Evolutionary conservation across 2,888 invertebrate species (phyloP).

Genomic region (Rotaria macrura): DNA sequence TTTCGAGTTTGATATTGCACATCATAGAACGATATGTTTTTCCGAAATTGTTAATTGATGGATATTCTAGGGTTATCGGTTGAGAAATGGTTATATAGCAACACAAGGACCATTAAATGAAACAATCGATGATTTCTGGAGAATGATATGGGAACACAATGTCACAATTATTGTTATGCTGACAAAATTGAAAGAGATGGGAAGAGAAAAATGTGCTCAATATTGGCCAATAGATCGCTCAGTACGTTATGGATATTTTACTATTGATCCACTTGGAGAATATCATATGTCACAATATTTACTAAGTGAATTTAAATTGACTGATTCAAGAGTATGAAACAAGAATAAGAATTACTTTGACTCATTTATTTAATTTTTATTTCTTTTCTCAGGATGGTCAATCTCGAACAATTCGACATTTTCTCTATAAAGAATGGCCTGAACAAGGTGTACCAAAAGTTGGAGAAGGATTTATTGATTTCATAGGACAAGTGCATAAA

Average conservation of each 20-base stretch:
- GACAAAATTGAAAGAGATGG: constrained; percentile 93
- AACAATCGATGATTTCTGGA: constrained; percentile 96
- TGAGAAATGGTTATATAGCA: constrained; percentile 86
- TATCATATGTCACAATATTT: constrained; percentile 99
- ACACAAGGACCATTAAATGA: constrained; percentile 85
- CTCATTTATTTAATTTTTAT: too few species aligned
- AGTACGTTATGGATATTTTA: constrained; percentile 89
- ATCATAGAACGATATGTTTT: too few species aligned
- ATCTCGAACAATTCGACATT: constrained; percentile 59
- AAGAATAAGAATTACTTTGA: too few species aligned
- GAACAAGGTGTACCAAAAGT: constrained; percentile 77
- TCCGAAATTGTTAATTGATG: background rate
- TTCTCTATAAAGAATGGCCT: constrained; percentile 54
- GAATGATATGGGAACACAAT: constrained; percentile 99
- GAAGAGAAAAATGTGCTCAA: constrained; percentile 92
- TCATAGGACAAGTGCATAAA: constrained; percentile 97
- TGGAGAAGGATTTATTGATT: constrained; percentile 96
- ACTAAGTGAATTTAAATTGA: constrained; percentile 91
- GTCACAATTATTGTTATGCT: constrained; percentile 98
- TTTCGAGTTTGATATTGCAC: too few species aligned
- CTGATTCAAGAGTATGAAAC: constrained; percentile 65
- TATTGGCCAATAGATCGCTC: constrained; percentile 98
- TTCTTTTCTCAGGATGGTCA: constrained; percentile 63
- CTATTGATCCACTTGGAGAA: constrained; percentile 96
- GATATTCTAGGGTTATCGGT: constrained; percentile 44